phyloP scores from a whole-genome alignment of 2,797 vertebrate species.

The Carapus acus region DNA sequence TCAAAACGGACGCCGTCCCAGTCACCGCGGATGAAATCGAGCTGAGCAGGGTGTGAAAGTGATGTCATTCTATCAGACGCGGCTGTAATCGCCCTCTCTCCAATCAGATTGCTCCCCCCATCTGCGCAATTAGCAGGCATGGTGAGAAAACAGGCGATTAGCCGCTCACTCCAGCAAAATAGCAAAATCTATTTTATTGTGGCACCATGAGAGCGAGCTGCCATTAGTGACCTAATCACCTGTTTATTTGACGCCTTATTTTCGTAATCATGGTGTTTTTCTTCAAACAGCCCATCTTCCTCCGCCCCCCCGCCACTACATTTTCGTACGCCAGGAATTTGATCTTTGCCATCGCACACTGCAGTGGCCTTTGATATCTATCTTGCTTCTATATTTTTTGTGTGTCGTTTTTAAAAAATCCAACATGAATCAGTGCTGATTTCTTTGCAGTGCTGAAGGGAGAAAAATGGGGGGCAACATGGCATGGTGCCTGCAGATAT shows the following conservation, averaged over 20 bases:
- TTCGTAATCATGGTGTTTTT: conserved; percentile 40
- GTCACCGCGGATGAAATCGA: conserved; percentile 35
- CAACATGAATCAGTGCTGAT: conserved; percentile 1
- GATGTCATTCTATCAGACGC: conserved; percentile 57
- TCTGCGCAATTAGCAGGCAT: conserved; percentile 62
- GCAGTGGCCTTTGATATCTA: too few relatives aligned
- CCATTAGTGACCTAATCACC: conserved; percentile 53
- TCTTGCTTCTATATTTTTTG: neutral
- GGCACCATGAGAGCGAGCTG: conserved; percentile 21
- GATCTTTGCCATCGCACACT: too few relatives aligned
- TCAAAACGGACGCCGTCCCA: conserved; percentile 29
- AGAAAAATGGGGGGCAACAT: conserved; percentile 8
- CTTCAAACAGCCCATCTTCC: conserved; percentile 15
- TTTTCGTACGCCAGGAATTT: conserved; percentile 12
- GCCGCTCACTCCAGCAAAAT: conserved; percentile 60
- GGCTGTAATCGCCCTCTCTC: conserved; percentile 50
- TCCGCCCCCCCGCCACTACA: conserved; percentile 13
- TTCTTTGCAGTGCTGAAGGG: neutral
- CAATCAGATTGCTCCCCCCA: conserved; percentile 57
- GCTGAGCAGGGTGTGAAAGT: conserved; percentile 45
- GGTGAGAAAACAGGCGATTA: conserved; percentile 58
- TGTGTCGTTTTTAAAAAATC: conserved; percentile 6
- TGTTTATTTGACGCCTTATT: conserved; percentile 57
- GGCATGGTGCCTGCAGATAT: conserved; percentile 19
- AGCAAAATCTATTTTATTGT: conserved; percentile 58